These are phyloP conservation scores for Chaunax sp. DNA, from an alignment of 2,797 vertebrate genomes.

Conservation along the genomic window DNA sequence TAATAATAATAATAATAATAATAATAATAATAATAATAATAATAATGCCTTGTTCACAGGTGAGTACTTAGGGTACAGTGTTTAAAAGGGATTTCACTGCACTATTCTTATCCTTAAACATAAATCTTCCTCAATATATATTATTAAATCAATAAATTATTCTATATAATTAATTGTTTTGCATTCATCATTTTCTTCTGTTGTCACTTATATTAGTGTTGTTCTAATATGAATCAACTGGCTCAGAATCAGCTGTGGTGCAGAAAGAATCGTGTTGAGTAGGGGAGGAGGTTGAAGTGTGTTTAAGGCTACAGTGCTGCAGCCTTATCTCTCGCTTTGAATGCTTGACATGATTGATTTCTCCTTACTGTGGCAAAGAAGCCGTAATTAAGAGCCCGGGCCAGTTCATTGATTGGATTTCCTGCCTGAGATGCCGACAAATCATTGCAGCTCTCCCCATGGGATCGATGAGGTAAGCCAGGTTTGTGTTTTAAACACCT, in stretches of 20 bases:
- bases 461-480: conserved; percentile 82
- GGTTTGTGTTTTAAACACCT: conserved; percentile 83
- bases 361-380: conserved; percentile 87
- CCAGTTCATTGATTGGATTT: conserved; percentile 87
- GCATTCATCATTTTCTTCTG: conserved; percentile 21
- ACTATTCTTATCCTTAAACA: too few species aligned
- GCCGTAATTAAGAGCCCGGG: conserved; percentile 91
- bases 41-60: too few species aligned
- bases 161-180: conserved; percentile 16
- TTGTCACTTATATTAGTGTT: too few species aligned
- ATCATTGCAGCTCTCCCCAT: conserved; percentile 84
- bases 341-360: conserved; percentile 95
- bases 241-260: too few species aligned
- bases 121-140: too few species aligned
- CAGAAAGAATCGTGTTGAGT: background rate
- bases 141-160: conserved; percentile 29
- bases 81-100: too few species aligned
- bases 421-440: conserved; percentile 86
- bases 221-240: too few species aligned
- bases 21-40: too few species aligned
- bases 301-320: conserved; percentile 50
- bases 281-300: conserved; percentile 57
- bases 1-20: too few species aligned
- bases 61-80: too few species aligned
- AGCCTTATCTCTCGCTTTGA: conserved; percentile 68